Evolutionary conservation across 2,888 invertebrate species (phyloP), one percentile per base, ranked within the genome.

Genomic region (Cosmia trapezina): DNA sequence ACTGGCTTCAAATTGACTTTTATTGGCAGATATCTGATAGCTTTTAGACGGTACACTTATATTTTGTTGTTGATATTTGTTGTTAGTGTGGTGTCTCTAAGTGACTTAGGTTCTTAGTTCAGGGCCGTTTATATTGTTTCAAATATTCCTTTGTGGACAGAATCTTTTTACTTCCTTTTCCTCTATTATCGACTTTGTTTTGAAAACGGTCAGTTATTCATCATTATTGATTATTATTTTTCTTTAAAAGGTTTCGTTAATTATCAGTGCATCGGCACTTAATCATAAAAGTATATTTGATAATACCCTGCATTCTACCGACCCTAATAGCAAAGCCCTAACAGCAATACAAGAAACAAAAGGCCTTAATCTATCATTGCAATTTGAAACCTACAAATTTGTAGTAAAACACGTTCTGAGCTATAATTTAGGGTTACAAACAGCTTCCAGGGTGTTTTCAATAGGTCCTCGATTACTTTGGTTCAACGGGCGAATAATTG

Each of bases 21-120:
- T 86, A 86, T 78, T 85, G 85, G 84, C 85, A 85, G 78, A 75
- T 83, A 85, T 85, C 86, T 78, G 86, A 86, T 86, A 86, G 78
- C 76, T 84, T 79, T 84, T 78, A 72, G 87, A 83, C 83, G 78
- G 65, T 75, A 69, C 81, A 84, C 81, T 86, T 85, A 85, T 85
- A 85, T 85, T 85, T 86, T 84, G 86, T 86, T 79, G 84, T 83
- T 84, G 78, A 78, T 84, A 84, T 81, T 81, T 81, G 84, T 84
- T 82, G 82, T 82, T 85, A 78, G 78, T 74, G 73, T 65, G 53
- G 70, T 51, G 76, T 81, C 71, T 70, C 67, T 79, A 71, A 77
- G 79, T 59, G 75, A 70, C 57, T 80, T 66, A 53, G 49, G 62
- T 43, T 54, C 62, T 65, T 17, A 54, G 62, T 64, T 65, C 47